phyloP scores from a whole-genome alignment of 2,797 vertebrate genomes.

The Gorsachius magnificus region DNA sequence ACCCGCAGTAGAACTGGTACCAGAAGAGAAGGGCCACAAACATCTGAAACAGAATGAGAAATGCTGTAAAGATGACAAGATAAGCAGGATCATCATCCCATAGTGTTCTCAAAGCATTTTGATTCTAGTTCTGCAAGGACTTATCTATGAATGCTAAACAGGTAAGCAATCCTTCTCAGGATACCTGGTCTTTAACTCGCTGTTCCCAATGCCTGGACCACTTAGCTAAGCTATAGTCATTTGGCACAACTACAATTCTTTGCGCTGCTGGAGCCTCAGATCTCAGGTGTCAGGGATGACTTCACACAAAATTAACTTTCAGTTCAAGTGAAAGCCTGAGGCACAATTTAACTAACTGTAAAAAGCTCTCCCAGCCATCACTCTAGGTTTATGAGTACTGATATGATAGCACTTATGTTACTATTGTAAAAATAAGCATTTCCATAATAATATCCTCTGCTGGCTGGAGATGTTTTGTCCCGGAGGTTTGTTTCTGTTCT shows the following conservation, averaged over 20 bases:
- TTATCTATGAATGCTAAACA: not conserved
- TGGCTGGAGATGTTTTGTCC: not conserved
- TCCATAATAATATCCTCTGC: not conserved
- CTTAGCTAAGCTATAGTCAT: not conserved
- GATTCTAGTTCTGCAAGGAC: not conserved
- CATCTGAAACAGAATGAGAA: conserved; percentile 82
- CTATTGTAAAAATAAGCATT: not conserved
- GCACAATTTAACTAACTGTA: not conserved
- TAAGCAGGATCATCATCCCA: not conserved
- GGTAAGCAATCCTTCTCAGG: not conserved
- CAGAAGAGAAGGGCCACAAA: conserved; percentile 97
- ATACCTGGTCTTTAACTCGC: not conserved
- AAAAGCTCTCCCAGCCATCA: not conserved
- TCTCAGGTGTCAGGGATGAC: not conserved
- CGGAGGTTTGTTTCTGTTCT: not conserved
- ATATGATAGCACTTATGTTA: not conserved
- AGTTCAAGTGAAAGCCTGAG: not conserved
- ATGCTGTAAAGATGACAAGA: not conserved
- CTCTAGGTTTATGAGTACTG: not conserved
- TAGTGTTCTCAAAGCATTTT: not conserved
- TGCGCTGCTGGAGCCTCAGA: not conserved
- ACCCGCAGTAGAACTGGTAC: conserved; percentile 99
- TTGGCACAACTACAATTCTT: not conserved
- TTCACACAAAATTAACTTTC: not conserved
- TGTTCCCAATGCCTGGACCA: not conserved